Base-by-base conservation (phyloP, 1,140 invertebrate genomes). In the Calosoma granatense region DNA sequence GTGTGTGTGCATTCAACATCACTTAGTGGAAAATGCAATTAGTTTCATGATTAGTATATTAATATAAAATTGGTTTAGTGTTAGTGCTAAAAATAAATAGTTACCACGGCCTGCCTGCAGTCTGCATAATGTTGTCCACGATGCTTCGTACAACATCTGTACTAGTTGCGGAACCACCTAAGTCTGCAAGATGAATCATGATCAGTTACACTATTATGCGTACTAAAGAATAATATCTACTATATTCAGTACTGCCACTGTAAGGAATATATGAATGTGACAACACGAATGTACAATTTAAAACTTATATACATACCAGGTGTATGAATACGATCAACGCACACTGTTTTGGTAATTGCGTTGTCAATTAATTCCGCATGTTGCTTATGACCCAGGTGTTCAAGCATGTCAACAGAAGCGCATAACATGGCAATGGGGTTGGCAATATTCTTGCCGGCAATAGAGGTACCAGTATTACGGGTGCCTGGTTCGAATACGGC, bases 341-440 rank as follows among this genome's bases (percentile, higher is more conserved):
- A 90, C 57, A 98, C 79, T 1, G 91, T 92, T 68, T 89, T 87
- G 22, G 80, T 72, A 53, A 94, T 84, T 9, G 92, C 88, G 55
- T 80, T 78, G 59, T 82, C 72, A 57, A 96, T 88, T 26, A 93
- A 72, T 11, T 80, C 72, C 0, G 91, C 88, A 76, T 97, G 89
- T 64, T 84, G 74, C 58, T 88, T 82, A 62, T 92, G 83, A 0
- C 90, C 86, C 12, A 98, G 76, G 73, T 97, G 92, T 64, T 92
- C 83, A 58, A 98, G 75, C 85, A 98, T 88, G 72, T 97, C 94
- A 22, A 91, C 85, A 21, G 89, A 85, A 2, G 92, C 90, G 72
- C 93, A 92, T 55, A 98, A 75, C 87, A 98, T 97, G 0, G 94
- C 94, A 56, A 95, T 86, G 0, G 97, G 97, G 75, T 99, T 99